phyloP scores from a whole-genome alignment of 2,113 vertebrate genomes.

The human region GRCh38 chr4:52440001-52440500 shows the following conservation, averaged over 20 bases:
- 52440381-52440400: constrained; percentile 66
- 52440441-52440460: constrained; percentile 79
- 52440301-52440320: constrained; percentile 72
- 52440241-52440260: constrained; percentile 80
- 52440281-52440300: constrained; percentile 71
- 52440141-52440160: constrained; percentile 55
- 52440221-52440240: constrained; percentile 79
- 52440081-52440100: background rate
- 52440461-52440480: constrained; percentile 83
- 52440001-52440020: background rate
- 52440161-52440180: constrained; percentile 65
- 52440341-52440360: constrained; percentile 77
- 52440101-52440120: constrained; percentile 4
- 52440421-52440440: constrained; percentile 79
- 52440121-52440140: constrained; percentile 73
- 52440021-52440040: constrained; percentile 65
- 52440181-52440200: constrained; percentile 79
- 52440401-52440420: constrained; percentile 79
- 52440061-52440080: constrained; percentile 71
- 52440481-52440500: constrained; percentile 89
- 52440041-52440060: constrained; percentile 29
- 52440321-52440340: constrained; percentile 79
- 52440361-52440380: constrained; percentile 75
- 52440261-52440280: constrained; percentile 79
- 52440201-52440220: constrained; percentile 81